Conservation (phyloP, 2,113 vertebrate genomes). For the Genyomyrus donnyi region DNA sequence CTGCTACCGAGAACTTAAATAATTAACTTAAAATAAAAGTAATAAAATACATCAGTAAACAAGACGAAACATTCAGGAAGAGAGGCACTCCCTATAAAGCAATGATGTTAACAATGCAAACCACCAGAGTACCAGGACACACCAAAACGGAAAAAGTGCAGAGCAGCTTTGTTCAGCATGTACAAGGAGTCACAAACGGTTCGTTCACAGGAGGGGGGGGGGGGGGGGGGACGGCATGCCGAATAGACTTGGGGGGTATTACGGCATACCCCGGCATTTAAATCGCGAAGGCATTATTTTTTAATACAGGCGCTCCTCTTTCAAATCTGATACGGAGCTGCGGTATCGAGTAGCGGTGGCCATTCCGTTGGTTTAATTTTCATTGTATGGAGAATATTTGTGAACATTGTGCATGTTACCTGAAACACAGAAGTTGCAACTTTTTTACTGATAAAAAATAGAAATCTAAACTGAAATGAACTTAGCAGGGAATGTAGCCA, state of each 20-base stretch:
- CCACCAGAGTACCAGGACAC: background rate
- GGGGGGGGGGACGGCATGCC: background rate
- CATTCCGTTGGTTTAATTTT: slow-evolving; percentile 31
- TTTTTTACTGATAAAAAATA: background rate
- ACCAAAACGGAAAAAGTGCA: background rate
- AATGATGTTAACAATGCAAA: background rate
- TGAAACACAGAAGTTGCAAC: background rate
- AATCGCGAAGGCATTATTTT: background rate
- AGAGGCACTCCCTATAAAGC: background rate
- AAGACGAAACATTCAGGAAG: background rate
- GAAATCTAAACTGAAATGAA: background rate
- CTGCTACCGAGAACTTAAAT: slow-evolving; percentile 26
- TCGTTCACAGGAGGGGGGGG: background rate
- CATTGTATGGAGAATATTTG: background rate
- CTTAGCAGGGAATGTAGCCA: too few species aligned
- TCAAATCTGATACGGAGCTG: background rate
- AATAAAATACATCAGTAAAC: slow-evolving; percentile 18
- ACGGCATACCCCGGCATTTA: background rate
- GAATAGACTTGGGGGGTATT: background rate
- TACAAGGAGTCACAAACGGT: background rate
- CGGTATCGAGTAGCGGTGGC: background rate
- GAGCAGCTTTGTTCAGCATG: background rate
- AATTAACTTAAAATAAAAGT: slow-evolving; percentile 27
- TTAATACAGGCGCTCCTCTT: background rate
- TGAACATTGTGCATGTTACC: background rate